Evolutionary conservation across 2,797 vertebrate species (phyloP), one percentile per base, ranked within the genome.

Genomic region (Poliocrania exsul): DNA sequence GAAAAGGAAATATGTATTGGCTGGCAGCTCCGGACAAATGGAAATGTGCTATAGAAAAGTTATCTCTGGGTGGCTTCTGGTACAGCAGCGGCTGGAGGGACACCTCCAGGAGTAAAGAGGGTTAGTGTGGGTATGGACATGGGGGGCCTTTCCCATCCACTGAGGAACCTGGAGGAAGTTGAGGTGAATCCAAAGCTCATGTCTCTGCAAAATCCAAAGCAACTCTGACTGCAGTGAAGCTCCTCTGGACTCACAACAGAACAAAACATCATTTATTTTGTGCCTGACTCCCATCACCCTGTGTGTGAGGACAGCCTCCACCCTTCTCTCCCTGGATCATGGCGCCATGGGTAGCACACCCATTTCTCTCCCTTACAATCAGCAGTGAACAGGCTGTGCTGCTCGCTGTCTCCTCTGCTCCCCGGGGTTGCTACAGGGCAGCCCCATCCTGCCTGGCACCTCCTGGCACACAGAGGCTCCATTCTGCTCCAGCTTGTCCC

Each of bases 1-100:
- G 95, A 96, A 89, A 89, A 94, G 72, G 91, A 92, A 95, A 89
- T 87, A 62, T 25, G 57, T 87, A 51, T 58, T 35, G 75, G 81
- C 74, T 89, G 95, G 84, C 88, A 94, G 84, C 86, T 92, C 53
- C 28, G 88, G 86, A 69, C 81, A 85, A 91, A 66, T 57, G 74
- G 83, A 86, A 89, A 60, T 25, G 64, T 35, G 88, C 64, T 80
- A 49, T 25, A 42, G 72, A 69, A 70, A 75, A 84, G 85, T 92
- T 87, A 60, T 71, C 72, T 92, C 81, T 14, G 81, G 38, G 81
- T 47, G 72, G 65, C 72, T 94, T 49, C 64, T 85, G 90, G 40
- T 57, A 23, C 28, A 38, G 82, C 1, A 3, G 84, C 0, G 1
- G 29, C 7, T 50, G 85, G 47, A 86, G 25, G 53, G 86, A 82